These are phyloP conservation scores for Tragulus kanchil DNA, from an alignment of 2,113 vertebrate genomes.

Conservation along the genomic window DNA sequence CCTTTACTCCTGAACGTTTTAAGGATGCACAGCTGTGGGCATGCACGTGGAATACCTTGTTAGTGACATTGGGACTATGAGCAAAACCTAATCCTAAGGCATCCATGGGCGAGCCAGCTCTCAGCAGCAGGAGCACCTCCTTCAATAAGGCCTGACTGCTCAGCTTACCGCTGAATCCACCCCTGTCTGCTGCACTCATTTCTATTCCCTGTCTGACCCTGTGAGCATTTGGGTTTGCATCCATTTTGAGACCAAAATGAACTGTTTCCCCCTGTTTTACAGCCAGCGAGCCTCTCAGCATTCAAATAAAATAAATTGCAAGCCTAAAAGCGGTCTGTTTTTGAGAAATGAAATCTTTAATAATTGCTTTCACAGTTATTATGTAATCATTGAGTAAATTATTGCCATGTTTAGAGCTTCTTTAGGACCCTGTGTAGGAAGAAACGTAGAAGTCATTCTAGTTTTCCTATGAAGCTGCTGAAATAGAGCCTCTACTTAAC, in stretches of 20 bases:
- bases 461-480: conserved; percentile 22
- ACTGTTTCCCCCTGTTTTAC: conserved; percentile 52
- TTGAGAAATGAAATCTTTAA: conserved; percentile 67
- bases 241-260: conserved; percentile 34
- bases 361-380: conserved; percentile 66
- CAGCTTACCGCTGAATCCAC: not conserved
- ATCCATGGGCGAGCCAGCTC: not conserved
- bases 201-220: not conserved
- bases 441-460: not conserved
- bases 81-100: not conserved
- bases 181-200: not conserved
- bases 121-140: no score
- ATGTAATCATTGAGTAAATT: conserved; percentile 60
- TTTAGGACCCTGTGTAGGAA: conserved; percentile 24
- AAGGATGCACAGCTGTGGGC: not conserved
- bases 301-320: conserved; percentile 76
- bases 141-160: not conserved
- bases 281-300: conserved; percentile 58
- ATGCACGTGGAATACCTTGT: not conserved
- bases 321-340: conserved; percentile 49
- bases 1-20: not conserved
- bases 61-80: not conserved
- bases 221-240: not conserved
- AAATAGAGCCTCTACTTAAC: conserved; percentile 30
- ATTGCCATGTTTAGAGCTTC: conserved; percentile 28